A percentile compares a stretch with the other conserved stretches of the same genome.
Evolutionary conservation across 2,888 invertebrate genomes (phyloP).

Genomic region (Rhaphigaster nebulosa): DNA sequence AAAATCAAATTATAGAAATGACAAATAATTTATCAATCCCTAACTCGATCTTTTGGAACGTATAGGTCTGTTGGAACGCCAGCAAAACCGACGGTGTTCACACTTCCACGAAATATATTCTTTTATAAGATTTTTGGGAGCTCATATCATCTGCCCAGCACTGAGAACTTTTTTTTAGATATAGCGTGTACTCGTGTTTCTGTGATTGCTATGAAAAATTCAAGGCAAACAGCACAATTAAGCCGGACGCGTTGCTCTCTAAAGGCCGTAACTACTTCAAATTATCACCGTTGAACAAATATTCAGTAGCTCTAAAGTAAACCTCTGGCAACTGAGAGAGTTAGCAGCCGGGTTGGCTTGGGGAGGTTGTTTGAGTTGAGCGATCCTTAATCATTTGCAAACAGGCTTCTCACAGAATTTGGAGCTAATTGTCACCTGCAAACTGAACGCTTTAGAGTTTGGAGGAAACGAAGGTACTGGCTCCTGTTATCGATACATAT

Average conservation of each 20-base stretch:
- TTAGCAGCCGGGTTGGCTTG: neutral
- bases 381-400: neutral
- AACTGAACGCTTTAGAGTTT: neutral
- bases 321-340: neutral
- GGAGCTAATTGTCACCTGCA: neutral
- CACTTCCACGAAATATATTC: too few relatives aligned
- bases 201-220: too few relatives aligned
- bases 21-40: too few relatives aligned
- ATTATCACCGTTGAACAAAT: neutral
- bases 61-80: too few relatives aligned
- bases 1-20: too few relatives aligned
- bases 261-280: neutral
- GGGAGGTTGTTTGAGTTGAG: neutral
- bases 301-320: neutral
- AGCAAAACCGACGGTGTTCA: too few relatives aligned
- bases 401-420: neutral
- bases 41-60: too few relatives aligned
- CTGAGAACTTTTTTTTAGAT: too few relatives aligned
- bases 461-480: neutral
- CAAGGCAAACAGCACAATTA: neutral
- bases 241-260: neutral
- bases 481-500: too few relatives aligned
- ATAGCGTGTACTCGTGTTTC: too few relatives aligned
- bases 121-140: too few relatives aligned
- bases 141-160: too few relatives aligned